Evolutionary conservation across 2,113 vertebrate species (phyloP).

Genomic region (Apaloderma vittatum): DNA sequence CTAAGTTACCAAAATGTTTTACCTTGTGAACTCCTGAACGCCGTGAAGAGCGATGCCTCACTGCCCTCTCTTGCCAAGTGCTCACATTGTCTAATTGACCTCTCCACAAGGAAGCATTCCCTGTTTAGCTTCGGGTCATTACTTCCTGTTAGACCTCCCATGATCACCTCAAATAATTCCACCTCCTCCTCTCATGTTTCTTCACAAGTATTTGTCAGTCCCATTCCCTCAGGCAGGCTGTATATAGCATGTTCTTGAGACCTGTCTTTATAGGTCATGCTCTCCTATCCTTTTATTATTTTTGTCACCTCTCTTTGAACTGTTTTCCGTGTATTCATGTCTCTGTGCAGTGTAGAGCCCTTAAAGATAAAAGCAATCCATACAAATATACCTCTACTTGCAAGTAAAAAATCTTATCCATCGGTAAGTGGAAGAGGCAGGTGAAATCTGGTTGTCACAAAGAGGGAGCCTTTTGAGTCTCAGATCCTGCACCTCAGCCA

Average conservation of each 20-base stretch:
- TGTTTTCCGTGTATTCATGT: neutral
- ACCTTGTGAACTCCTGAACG: neutral
- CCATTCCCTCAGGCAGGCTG: neutral
- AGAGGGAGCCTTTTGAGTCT: neutral
- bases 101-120: neutral
- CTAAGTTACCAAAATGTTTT: neutral
- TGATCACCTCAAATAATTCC: neutral
- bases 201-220: neutral
- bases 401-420: rapidly evolving
- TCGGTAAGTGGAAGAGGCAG: neutral
- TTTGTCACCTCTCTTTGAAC: neutral
- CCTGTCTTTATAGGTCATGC: neutral
- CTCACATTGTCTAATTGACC: neutral
- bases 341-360: neutral
- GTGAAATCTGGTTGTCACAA: neutral
- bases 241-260: rapidly evolving
- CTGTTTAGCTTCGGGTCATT: neutral
- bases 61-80: neutral
- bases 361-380: neutral
- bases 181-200: neutral
- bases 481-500: neutral
- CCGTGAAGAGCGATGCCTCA: rapidly evolving
- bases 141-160: neutral
- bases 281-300: neutral
- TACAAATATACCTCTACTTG: neutral